Conservation (phyloP, 2,113 vertebrate species). For the Caranx ignobilis region DNA sequence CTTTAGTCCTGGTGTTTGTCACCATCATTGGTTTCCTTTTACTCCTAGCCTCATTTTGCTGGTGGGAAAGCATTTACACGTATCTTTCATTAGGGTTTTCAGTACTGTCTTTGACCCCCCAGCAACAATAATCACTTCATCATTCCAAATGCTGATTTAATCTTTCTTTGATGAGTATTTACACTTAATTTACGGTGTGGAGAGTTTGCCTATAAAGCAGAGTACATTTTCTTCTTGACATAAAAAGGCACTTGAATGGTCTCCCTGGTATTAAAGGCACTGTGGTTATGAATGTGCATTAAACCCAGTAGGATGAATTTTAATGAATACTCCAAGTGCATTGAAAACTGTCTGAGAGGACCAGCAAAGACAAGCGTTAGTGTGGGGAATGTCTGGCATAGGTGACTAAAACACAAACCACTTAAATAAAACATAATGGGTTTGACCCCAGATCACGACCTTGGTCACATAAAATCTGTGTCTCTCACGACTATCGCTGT, state of each 20-base stretch:
- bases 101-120: too few relatives aligned
- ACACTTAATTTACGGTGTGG: neutral
- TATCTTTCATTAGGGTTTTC: too few relatives aligned
- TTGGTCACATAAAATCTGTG: neutral
- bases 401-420: neutral
- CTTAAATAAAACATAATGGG: neutral
- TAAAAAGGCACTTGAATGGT: neutral
- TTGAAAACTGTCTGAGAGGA: slow-evolving; percentile 1
- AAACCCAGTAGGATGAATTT: neutral
- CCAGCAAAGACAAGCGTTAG: neutral
- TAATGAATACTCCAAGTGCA: neutral
- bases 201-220: neutral
- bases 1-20: too few relatives aligned
- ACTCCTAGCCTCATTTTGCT: too few relatives aligned
- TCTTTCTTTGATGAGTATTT: too few relatives aligned
- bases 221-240: neutral
- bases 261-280: neutral
- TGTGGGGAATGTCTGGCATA: neutral
- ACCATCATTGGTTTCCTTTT: too few relatives aligned
- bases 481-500: neutral
- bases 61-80: too few relatives aligned
- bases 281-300: neutral
- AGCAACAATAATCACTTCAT: too few relatives aligned
- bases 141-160: too few relatives aligned
- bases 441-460: slow-evolving; percentile 6